These are phyloP conservation scores for Callorhinus ursinus DNA, from an alignment of 2,113 vertebrate genomes.

Conservation along the genomic window DNA sequence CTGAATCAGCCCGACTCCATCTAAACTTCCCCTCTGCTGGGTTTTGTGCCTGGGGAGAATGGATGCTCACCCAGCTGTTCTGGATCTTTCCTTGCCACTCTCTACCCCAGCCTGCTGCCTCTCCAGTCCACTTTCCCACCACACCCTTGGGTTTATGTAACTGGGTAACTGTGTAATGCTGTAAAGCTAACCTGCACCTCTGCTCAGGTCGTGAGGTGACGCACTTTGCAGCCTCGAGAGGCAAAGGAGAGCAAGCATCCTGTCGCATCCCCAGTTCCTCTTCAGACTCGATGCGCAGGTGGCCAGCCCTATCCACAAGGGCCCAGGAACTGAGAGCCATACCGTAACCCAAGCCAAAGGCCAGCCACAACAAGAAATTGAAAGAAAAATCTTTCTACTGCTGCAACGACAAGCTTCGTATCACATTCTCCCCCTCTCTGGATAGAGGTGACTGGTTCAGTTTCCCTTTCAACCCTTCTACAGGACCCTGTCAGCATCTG, in stretches of 20 bases:
- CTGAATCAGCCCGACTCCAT: neutral
- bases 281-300: neutral
- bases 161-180: neutral
- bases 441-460: neutral
- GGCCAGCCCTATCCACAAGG: too few species aligned
- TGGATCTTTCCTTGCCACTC: neutral
- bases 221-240: neutral
- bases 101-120: neutral
- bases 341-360: neutral
- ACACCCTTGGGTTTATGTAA: neutral
- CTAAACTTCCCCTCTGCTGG: neutral
- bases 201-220: neutral
- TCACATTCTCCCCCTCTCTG: neutral
- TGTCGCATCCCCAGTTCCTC: neutral
- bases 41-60: neutral
- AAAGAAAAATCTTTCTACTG: neutral
- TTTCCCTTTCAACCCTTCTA: neutral
- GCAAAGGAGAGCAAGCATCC: neutral
- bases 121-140: neutral
- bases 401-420: neutral
- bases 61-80: neutral
- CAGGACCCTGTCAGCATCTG: neutral
- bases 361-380: neutral
- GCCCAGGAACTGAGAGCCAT: neutral
- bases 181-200: neutral